Percentiles rank a stretch among this genome's conserved stretches.
phyloP scores from a whole-genome alignment of 1,140 invertebrate genomes.

The Nebria ingens region DNA sequence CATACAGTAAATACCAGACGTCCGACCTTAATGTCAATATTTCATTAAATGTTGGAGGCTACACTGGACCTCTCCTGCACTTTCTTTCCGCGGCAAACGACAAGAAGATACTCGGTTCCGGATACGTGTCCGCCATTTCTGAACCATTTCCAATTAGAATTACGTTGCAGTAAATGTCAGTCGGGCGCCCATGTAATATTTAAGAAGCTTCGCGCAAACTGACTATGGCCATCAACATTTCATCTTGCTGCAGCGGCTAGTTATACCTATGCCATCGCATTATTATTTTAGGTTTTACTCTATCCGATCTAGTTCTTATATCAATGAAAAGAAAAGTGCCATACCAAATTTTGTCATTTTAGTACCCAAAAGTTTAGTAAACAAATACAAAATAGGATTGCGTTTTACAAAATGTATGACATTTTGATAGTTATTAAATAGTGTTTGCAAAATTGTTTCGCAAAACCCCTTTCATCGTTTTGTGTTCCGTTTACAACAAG shows the following conservation, averaged over 20 bases:
- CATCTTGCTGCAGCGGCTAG: no score
- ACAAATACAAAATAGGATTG: no score
- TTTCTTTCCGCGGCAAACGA: background rate
- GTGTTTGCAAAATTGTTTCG: no score
- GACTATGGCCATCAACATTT: background rate
- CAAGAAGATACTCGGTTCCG: background rate
- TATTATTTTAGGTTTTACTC: no score
- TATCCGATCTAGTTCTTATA: no score
- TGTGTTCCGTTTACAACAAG: background rate
- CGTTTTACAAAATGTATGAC: no score
- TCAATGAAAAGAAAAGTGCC: no score
- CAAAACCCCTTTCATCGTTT: background rate
- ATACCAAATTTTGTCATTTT: no score
- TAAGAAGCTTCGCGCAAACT: no score
- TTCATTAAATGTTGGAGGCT: background rate
- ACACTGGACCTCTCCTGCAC: background rate
- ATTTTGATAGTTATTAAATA: no score
- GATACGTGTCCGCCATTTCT: slow-evolving; percentile 6
- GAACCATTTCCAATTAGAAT: slow-evolving; percentile 7
- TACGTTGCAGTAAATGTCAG: slow-evolving; percentile 8
- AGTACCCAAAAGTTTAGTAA: no score
- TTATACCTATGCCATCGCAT: no score
- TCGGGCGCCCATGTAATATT: background rate
- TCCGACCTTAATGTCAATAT: slow-evolving; percentile 8
- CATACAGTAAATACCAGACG: slow-evolving; percentile 9